These are phyloP conservation scores for Melinaea menophilus DNA, from an alignment of 2,888 invertebrate genomes.

Conservation along the genomic window DNA sequence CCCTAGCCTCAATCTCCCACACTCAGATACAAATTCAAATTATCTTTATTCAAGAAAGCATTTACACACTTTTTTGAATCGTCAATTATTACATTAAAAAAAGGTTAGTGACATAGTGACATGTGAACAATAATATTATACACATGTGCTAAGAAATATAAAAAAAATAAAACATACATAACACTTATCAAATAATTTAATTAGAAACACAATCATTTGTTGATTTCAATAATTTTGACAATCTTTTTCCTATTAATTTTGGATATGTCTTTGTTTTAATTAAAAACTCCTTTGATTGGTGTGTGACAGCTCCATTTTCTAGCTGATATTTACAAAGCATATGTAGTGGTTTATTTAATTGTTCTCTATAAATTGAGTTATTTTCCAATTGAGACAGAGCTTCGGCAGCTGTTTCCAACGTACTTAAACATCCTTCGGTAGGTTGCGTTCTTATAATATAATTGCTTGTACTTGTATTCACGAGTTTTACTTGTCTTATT, in stretches of 20 bases:
- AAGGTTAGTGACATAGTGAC: no score
- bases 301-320: slow-evolving; percentile 93
- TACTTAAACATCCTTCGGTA: slow-evolving; percentile 93
- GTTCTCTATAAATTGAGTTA: slow-evolving; percentile 79
- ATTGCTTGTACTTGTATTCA: slow-evolving; percentile 84
- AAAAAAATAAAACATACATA: not conserved
- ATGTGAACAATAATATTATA: no score
- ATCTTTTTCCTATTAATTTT: slow-evolving; percentile 86
- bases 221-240: slow-evolving; percentile 71
- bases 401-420: slow-evolving; percentile 90
- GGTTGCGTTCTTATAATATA: slow-evolving; percentile 97
- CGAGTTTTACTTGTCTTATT: slow-evolving; percentile 89
- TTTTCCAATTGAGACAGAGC: slow-evolving; percentile 88
- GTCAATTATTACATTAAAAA: no score
- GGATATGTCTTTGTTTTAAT: slow-evolving; percentile 88
- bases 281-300: slow-evolving; percentile 94
- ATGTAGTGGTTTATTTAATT: slow-evolving; percentile 87
- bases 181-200: slow-evolving; percentile 17
- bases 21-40: no score
- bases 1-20: no score
- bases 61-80: no score
- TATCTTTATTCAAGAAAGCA: no score
- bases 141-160: not conserved
- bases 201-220: slow-evolving; percentile 47
- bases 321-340: slow-evolving; percentile 92